Conservation (phyloP, 2,797 vertebrate species). For the Brachyalestes nurse region DNA sequence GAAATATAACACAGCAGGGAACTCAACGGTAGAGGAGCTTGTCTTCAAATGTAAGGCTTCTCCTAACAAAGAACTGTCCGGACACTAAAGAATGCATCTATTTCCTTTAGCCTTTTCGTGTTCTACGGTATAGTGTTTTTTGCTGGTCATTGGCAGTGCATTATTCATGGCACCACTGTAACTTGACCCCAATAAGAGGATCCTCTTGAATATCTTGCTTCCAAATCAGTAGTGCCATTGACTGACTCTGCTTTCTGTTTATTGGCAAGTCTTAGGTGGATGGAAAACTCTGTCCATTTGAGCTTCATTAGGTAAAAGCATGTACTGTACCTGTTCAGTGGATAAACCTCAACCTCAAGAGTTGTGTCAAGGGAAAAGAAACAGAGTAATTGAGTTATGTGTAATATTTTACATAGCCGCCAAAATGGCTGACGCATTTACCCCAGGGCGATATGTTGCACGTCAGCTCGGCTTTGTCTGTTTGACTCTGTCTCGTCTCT, state of each 20-base stretch:
- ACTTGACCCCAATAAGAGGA: not conserved
- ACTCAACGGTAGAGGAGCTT: too few species aligned
- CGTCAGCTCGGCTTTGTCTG: constrained; percentile 34
- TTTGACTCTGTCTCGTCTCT: constrained; percentile 42
- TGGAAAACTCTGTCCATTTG: constrained; percentile 35
- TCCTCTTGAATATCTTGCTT: constrained; percentile 1
- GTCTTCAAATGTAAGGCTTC: too few species aligned
- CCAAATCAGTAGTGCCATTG: constrained; percentile 11
- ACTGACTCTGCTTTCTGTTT: not conserved
- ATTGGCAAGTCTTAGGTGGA: not conserved
- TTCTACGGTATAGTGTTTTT: not conserved
- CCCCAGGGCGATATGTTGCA: constrained; percentile 42
- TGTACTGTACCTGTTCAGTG: constrained; percentile 29
- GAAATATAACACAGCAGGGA: too few species aligned
- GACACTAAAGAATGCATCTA: not conserved
- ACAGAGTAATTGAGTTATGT: constrained; percentile 31
- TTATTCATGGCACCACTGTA: not conserved
- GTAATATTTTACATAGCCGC: constrained; percentile 21
- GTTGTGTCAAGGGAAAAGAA: constrained; percentile 25
- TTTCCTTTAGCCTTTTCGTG: not conserved
- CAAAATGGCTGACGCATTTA: constrained; percentile 44
- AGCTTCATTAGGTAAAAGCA: constrained; percentile 41
- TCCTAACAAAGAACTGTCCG: too few species aligned
- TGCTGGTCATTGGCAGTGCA: not conserved
- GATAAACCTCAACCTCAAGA: constrained; percentile 23